Conservation (phyloP, 2,113 vertebrate species). For the Mionectes macconnelli region DNA sequence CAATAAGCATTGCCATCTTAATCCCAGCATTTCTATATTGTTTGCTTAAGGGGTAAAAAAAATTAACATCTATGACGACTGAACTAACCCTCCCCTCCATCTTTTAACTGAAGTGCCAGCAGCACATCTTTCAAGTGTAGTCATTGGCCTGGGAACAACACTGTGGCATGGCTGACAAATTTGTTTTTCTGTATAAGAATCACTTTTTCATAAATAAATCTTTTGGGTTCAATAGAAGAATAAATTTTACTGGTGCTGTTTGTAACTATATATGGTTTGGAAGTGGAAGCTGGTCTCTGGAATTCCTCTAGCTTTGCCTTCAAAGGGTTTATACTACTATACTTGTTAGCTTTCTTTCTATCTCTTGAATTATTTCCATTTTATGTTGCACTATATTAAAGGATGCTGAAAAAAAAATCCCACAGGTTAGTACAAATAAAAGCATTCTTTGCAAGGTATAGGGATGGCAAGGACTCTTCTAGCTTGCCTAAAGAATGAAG, state of each 20-base stretch:
- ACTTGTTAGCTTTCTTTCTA: background rate
- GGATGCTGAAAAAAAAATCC: background rate
- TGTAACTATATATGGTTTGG: background rate
- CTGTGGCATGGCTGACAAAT: background rate
- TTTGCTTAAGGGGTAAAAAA: conserved; percentile 5
- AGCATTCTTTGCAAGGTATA: background rate
- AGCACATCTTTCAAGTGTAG: background rate
- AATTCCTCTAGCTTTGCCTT: background rate
- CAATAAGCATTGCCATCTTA: background rate
- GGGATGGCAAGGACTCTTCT: background rate
- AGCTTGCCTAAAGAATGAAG: background rate
- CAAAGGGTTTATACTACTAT: background rate
- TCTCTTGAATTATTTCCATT: background rate
- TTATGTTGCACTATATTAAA: background rate
- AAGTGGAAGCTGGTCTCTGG: background rate
- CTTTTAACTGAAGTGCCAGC: background rate
- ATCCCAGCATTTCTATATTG: background rate
- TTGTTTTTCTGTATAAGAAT: background rate
- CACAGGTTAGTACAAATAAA: background rate
- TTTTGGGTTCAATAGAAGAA: background rate
- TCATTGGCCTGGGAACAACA: background rate
- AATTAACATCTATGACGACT: background rate
- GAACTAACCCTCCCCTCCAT: background rate
- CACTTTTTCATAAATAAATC: background rate
- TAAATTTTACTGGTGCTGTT: background rate